phyloP scores from a whole-genome alignment of 1,140 invertebrate genomes.

The Megalopta genalis region DNA sequence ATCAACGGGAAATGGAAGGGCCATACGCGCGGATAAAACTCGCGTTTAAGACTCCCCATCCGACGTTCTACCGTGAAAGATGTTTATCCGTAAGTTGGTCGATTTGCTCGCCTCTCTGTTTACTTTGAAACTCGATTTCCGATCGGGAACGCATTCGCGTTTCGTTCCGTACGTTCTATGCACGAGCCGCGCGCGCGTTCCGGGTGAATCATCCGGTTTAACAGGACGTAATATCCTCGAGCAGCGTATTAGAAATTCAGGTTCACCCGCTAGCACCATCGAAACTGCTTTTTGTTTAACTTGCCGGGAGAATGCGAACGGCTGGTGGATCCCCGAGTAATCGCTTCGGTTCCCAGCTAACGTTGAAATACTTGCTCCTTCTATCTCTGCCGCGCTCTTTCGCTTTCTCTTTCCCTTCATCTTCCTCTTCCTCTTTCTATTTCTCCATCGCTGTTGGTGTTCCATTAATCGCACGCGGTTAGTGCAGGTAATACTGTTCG shows the following conservation, averaged over 20 bases:
- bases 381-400: no score
- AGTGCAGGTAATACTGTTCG: no score
- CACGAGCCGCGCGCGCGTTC: neutral
- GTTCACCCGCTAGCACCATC: neutral
- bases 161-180: neutral
- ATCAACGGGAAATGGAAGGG: neutral
- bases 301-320: neutral
- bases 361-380: neutral
- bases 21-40: neutral
- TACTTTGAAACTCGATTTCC: conserved; percentile 28
- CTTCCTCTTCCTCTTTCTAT: no score
- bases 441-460: no score
- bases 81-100: neutral
- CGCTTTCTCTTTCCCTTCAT: neutral
- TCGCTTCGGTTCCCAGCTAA: neutral
- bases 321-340: neutral
- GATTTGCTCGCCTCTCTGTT: conserved; percentile 9
- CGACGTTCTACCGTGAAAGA: neutral
- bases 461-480: no score
- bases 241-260: conserved; percentile 5
- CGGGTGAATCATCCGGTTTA: conserved; percentile 9
- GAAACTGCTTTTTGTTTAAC: neutral
- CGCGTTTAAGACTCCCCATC: conserved; percentile 3
- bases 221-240: neutral
- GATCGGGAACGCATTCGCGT: conserved; percentile 21